Evolutionary conservation across 2,888 invertebrate genomes (phyloP).

Genomic region (Nasonovia ribisnigri): DNA sequence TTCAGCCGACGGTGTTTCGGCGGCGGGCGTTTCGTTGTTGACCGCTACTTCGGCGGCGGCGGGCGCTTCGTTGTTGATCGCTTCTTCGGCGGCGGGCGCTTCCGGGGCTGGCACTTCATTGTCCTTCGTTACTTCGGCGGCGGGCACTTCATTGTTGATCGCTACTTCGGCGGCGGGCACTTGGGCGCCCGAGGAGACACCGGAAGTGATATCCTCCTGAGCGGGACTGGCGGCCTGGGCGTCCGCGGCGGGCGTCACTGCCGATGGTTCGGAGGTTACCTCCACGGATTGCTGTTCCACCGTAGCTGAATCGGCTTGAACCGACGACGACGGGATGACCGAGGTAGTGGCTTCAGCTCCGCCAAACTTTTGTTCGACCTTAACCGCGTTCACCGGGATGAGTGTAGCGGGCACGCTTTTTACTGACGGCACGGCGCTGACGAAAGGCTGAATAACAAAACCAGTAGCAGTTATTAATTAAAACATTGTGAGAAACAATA

Average conservation of each 20-base stretch:
- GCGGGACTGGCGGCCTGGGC: slow-evolving; percentile 1
- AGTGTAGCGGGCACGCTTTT: background rate
- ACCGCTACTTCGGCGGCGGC: background rate
- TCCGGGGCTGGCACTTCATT: background rate
- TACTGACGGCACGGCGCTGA: background rate
- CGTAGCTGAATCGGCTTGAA: slow-evolving; percentile 20
- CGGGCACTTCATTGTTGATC: background rate
- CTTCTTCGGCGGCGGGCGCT: slow-evolving; percentile 28
- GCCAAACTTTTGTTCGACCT: background rate
- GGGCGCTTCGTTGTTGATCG: slow-evolving; percentile 24
- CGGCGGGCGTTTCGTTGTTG: background rate
- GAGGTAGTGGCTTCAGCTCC: background rate
- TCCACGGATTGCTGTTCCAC: background rate
- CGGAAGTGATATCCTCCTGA: slow-evolving; percentile 40
- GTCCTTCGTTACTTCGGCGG: too few relatives aligned
- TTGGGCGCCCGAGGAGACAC: background rate
- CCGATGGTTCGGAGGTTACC: slow-evolving; percentile 17
- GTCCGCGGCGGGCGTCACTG: slow-evolving; percentile 5
- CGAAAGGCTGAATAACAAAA: background rate
- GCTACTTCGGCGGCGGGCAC: background rate
- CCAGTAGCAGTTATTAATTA: background rate
- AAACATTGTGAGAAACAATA: background rate
- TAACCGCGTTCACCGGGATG: background rate
- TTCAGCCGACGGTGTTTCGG: background rate
- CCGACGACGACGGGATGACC: background rate